Conservation (phyloP, 2,797 vertebrate genomes). For the Typhlichthys eigenmanni region DNA sequence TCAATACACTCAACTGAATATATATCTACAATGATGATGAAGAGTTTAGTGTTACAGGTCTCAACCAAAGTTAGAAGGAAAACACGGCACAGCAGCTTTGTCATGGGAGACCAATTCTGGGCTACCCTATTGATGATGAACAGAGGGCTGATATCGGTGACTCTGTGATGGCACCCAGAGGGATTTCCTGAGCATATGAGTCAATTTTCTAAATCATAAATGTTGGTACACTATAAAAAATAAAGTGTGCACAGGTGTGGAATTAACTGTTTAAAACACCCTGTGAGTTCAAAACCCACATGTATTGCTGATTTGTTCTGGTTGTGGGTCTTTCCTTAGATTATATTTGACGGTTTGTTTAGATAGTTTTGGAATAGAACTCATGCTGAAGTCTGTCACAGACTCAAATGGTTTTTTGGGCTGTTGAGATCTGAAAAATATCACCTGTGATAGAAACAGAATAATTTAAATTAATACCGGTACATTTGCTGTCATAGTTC, state of each 20-base stretch:
- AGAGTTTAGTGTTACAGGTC: not conserved
- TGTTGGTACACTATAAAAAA: not conserved
- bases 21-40: not conserved
- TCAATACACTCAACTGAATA: not conserved
- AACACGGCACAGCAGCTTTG: not conserved
- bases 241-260: not conserved
- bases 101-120: not conserved
- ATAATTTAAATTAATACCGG: no score
- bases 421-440: no score
- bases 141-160: not conserved
- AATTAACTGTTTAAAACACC: not conserved
- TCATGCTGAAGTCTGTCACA: no score
- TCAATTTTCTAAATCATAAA: not conserved
- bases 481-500: no score
- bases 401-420: no score
- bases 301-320: not conserved
- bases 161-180: not conserved
- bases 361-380: not conserved
- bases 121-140: slow-evolving; percentile 22
- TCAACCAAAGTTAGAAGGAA: slow-evolving; percentile 9
- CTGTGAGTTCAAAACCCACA: not conserved
- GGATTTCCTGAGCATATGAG: not conserved
- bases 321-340: not conserved
- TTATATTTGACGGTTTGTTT: not conserved
- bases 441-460: no score